Evolutionary conservation across 2,113 vertebrate genomes (phyloP).

Genomic region (Malaclemys terrapin): DNA sequence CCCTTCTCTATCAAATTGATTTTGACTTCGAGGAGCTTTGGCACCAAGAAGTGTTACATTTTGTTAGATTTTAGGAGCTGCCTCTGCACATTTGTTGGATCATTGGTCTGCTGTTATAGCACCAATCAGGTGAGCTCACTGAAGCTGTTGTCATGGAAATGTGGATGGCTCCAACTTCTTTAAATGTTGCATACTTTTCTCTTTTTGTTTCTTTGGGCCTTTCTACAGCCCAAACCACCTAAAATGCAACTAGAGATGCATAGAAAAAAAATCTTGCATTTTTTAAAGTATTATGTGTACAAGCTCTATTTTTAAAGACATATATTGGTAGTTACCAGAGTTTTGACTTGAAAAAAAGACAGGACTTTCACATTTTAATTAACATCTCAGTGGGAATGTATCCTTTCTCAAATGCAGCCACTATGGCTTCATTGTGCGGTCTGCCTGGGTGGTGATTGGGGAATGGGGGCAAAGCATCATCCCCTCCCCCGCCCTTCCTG

Average conservation of each 20-base stretch:
- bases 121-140: slow-evolving; percentile 11
- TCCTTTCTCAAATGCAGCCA: too few relatives aligned
- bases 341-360: not conserved
- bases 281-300: not conserved
- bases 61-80: not conserved
- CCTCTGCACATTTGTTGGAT: not conserved
- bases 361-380: slow-evolving; percentile 21
- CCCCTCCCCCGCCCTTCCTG: too few relatives aligned
- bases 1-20: not conserved
- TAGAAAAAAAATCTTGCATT: slow-evolving; percentile 5
- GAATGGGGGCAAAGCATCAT: too few relatives aligned
- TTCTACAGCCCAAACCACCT: slow-evolving; percentile 29
- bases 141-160: slow-evolving; percentile 31
- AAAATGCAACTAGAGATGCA: not conserved
- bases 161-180: slow-evolving; percentile 8
- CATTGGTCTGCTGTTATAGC: not conserved
- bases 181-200: slow-evolving; percentile 33
- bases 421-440: too few relatives aligned
- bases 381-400: not conserved
- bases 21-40: not conserved
- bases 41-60: not conserved
- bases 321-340: not conserved
- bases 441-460: too few relatives aligned
- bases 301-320: not conserved
- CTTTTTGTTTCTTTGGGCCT: slow-evolving; percentile 46